phyloP scores from a whole-genome alignment of 1,140 invertebrate species.

The Temnothorax curvispinosus region DNA sequence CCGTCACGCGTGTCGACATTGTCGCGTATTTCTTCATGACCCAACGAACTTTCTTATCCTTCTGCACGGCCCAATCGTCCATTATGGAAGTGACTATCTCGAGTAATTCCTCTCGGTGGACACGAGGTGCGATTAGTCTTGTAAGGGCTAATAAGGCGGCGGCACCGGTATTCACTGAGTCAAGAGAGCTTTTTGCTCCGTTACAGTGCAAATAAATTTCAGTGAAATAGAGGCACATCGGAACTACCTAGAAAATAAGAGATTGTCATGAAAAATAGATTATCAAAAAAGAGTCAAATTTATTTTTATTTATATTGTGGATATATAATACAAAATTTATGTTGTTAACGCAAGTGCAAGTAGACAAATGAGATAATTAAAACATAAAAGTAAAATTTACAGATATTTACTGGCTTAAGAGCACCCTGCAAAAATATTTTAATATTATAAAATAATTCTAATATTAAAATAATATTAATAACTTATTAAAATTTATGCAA shows the following conservation, averaged over 20 bases:
- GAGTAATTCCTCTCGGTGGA: slow-evolving; percentile 22
- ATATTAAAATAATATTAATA: neutral
- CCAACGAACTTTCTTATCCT: slow-evolving; percentile 4
- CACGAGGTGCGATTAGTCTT: slow-evolving; percentile 34
- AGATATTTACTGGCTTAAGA: neutral
- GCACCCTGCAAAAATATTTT: neutral
- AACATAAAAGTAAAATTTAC: neutral
- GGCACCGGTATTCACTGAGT: neutral
- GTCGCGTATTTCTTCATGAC: slow-evolving; percentile 41
- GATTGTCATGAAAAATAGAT: neutral
- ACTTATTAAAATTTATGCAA: neutral
- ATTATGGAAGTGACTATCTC: slow-evolving; percentile 36
- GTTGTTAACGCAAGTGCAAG: neutral
- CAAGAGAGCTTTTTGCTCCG: neutral
- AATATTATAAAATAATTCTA: neutral
- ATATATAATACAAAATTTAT: neutral
- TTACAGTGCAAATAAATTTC: slow-evolving; percentile 46
- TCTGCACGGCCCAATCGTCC: slow-evolving; percentile 23
- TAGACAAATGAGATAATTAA: neutral
- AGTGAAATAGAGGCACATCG: slow-evolving; percentile 27
- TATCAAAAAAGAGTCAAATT: neutral
- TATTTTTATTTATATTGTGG: neutral
- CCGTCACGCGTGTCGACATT: slow-evolving; percentile 35
- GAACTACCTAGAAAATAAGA: slow-evolving; percentile 2
- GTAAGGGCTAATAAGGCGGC: slow-evolving; percentile 18